Evolutionary conservation across 2,888 invertebrate genomes (phyloP).

Genomic region (Agriopis marginaria): DNA sequence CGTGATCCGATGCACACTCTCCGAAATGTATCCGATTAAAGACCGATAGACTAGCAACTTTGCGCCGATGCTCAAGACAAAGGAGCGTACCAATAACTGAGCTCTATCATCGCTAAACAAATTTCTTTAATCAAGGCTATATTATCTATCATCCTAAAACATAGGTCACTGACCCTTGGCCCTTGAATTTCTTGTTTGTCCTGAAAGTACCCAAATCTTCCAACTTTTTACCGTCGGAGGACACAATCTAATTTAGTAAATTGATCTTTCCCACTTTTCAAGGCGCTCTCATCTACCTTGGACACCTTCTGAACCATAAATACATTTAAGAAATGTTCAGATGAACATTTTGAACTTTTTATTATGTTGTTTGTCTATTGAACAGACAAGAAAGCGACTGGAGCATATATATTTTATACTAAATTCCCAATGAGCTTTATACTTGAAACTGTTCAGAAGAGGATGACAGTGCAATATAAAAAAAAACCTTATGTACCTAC

Average conservation of each 20-base stretch:
- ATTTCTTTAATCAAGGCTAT: not conserved
- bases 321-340: not conserved
- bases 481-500: too few species aligned
- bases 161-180: slow-evolving; percentile 4
- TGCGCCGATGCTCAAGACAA: too few species aligned
- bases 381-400: too few species aligned
- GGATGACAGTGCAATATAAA: too few species aligned
- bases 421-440: too few species aligned
- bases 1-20: too few species aligned
- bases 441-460: too few species aligned
- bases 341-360: not conserved
- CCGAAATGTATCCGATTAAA: too few species aligned
- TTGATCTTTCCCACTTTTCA: slow-evolving; percentile 14
- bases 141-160: not conserved
- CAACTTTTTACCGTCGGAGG: slow-evolving; percentile 13
- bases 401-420: too few species aligned
- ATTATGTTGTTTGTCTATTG: too few species aligned
- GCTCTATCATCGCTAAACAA: not conserved
- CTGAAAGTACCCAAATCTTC: slow-evolving; percentile 10
- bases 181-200: slow-evolving; percentile 11
- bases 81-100: too few species aligned
- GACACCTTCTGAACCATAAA: slow-evolving; percentile 1
- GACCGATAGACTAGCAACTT: too few species aligned
- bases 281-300: slow-evolving; percentile 11
- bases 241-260: slow-evolving; percentile 26